Base-by-base conservation (phyloP, 92 coral and sea anemone species). In the Epizoanthus fatuus region DNA sequence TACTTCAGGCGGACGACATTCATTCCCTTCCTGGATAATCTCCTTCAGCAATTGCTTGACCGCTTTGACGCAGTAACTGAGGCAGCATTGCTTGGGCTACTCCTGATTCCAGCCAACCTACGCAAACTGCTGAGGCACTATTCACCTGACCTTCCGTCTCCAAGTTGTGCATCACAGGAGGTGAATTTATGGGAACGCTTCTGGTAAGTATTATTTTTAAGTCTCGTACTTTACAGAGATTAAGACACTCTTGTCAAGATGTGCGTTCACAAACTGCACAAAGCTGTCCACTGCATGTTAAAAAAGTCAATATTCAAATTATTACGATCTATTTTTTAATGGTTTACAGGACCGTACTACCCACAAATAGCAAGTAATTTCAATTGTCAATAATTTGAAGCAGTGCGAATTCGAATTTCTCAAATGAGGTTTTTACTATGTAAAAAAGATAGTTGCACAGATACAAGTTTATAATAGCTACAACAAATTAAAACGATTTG, bases 11-110 rank as follows among this genome's bases (percentile, higher is more conserved):
- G 88, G 60, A 44, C 84, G 35, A 57, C 81, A 55, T 86, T 90
- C 81, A 60, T 85, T 79, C 84, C 88, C 64, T 90, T 86, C 87
- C 88, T 90, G 53, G 88, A 90, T 79, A 84, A 79, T 90, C 85
- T 90, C 47, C 52, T 90, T 75, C 75, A 90, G 72, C 87, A 90
- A 76, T 66, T 90, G 80, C 12, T 64, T 67, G 51, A 74, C 69
- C 88, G 88, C 90, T 90, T 90, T 44, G 72, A 81, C 72, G 93
- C 84, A 75, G 87, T 85, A 20, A 72, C 90, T 60, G 75, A 90
- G 81, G 78, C 83, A 78, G 94, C 94, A 60, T 53, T 90, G 65
- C 83, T 75, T 81, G 88, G 71, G 73, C 84, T 90, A 64, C 84
- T 86, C 38, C 94, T 86, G 69, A 86, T 86, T 59, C 91, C 88